Evolutionary conservation across 2,113 vertebrate species (phyloP).

Genomic region (Atractosteus spatula): DNA sequence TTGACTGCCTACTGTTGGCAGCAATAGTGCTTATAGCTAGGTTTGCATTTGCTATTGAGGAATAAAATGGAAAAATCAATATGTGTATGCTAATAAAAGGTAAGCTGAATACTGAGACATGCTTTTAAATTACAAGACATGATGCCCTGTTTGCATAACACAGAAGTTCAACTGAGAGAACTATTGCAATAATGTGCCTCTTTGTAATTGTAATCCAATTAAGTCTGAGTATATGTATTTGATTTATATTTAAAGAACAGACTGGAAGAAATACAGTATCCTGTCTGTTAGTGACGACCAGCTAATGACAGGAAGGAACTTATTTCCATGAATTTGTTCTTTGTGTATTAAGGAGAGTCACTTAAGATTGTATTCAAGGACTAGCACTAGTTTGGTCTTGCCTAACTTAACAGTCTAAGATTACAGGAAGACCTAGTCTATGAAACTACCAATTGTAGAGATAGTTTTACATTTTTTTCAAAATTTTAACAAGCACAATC

Average conservation of each 20-base stretch:
- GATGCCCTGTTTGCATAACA: background rate
- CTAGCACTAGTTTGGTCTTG: too few relatives aligned
- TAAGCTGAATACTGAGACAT: background rate
- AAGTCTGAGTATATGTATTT: background rate
- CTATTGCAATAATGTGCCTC: background rate
- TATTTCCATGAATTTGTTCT: too few relatives aligned
- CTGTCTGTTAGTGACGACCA: too few relatives aligned
- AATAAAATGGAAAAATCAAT: conserved; percentile 9
- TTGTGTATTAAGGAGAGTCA: too few relatives aligned
- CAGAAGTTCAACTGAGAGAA: background rate
- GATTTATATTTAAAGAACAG: background rate
- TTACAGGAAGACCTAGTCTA: too few relatives aligned
- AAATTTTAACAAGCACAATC: too few relatives aligned
- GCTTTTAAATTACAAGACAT: conserved; percentile 12
- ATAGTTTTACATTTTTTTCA: too few relatives aligned
- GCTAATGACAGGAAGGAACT: background rate
- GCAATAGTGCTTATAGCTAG: background rate
- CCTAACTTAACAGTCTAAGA: too few relatives aligned
- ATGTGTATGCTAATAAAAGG: background rate
- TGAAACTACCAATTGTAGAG: too few relatives aligned
- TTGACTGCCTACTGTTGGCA: too few relatives aligned
- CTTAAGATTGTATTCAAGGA: too few relatives aligned
- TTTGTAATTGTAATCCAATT: background rate
- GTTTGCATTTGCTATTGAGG: background rate
- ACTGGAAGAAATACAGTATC: background rate